Evolutionary conservation across 2,797 vertebrate genomes (phyloP), one percentile per base, ranked within the genome.

Genomic region (Austrolebias charrua): DNA sequence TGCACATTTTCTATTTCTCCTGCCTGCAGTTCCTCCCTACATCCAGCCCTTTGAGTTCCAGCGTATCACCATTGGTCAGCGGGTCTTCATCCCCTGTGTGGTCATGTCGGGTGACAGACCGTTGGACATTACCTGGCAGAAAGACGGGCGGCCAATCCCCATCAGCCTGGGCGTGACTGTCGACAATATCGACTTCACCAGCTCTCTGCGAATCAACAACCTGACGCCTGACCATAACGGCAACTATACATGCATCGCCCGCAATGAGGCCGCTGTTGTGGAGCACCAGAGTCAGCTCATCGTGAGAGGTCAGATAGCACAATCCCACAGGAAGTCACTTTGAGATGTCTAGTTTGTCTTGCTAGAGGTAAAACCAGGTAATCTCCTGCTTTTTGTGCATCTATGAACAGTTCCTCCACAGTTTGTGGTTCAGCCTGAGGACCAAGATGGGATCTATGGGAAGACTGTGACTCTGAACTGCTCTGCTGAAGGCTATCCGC

Each of bases 1-100:
- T 4, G 10, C 10, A 68, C 44, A 57, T 63, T 62, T 60, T 54
- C 33, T 18, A 73, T 2, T 71, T 6, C 31, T 9, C 24, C 46
- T 63, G 11, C 45, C 55, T 82, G 16, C 91, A 99, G 98, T 98
- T 12, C 98, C 98, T 0, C 98, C 98, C 62, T 96, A 96, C 78
- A 99, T 99, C 77, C 98, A 99, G 73, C 97, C 97, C 49, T 99
- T 98, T n/a, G 98, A 99, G 90, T 98, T 97, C 82, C 98, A 96
- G 0, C 94, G 96, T 18, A 98, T 98, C 88, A 98, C 98, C 81
- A 99, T 99, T 0, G 98, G 98, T 19, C 98, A 99, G 71, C 92
- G 98, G 1, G 96, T 99, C 78, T 99, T 98, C 88, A 98, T 99
- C 79, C 96, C 98, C 0, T 99, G 98, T 0, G 97, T 99, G 64